These are phyloP conservation scores for Squalus acanthias DNA, from an alignment of 2,797 vertebrate genomes.

Conservation along the genomic window DNA sequence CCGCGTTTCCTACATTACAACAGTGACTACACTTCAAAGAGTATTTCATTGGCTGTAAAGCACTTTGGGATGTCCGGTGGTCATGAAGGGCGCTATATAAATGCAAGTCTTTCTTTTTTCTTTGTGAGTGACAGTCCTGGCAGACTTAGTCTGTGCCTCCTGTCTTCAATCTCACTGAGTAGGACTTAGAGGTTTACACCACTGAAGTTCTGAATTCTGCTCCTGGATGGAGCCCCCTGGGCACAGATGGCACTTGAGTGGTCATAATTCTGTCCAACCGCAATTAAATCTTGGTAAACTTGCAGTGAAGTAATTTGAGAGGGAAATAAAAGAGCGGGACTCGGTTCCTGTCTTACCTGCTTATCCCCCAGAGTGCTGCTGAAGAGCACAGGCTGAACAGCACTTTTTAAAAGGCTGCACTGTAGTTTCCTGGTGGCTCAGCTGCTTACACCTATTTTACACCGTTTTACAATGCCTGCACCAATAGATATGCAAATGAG, in stretches of 20 bases:
- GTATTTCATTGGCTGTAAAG: too few species aligned
- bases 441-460: not conserved
- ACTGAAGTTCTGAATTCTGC: not conserved
- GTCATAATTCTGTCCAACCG: not conserved
- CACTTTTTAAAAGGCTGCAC: not conserved
- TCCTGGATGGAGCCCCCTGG: not conserved
- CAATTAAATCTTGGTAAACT: not conserved
- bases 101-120: too few species aligned
- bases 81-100: too few species aligned
- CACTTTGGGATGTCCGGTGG: too few species aligned
- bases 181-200: not conserved
- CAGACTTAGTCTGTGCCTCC: not conserved
- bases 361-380: not conserved
- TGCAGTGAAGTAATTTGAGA: not conserved
- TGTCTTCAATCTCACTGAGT: not conserved
- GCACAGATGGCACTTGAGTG: not conserved
- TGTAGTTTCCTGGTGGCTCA: not conserved
- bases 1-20: too few species aligned
- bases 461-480: not conserved
- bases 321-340: not conserved
- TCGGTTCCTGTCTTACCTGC: not conserved
- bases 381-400: not conserved
- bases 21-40: too few species aligned
- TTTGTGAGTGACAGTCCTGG: too few species aligned
- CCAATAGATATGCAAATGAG: not conserved